Percentiles rank a stretch among this genome's conserved stretches.
These are phyloP conservation scores for Maccullochella peelii DNA, from an alignment of 2,113 vertebrate species.

Conservation along the genomic window DNA sequence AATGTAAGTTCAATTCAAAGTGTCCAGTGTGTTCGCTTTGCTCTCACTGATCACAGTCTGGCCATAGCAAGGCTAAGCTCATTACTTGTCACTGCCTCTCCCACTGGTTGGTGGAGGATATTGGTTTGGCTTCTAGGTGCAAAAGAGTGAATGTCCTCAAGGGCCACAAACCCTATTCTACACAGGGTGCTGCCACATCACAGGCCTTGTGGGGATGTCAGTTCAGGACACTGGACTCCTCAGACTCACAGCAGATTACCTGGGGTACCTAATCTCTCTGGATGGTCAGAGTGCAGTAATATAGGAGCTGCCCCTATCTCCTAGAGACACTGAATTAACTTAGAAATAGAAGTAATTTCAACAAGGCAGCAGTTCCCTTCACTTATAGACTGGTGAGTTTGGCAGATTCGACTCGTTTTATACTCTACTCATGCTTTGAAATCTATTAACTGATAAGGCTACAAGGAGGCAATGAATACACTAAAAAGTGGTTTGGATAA, in stretches of 20 bases:
- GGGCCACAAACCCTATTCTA: not conserved
- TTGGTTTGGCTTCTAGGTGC: slow-evolving; percentile 22
- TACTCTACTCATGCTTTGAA: not conserved
- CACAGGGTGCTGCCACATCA: not conserved
- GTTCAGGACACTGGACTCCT: slow-evolving; percentile 40
- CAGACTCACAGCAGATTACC: slow-evolving; percentile 32
- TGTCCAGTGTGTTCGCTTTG: not conserved
- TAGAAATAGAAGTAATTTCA: slow-evolving; percentile 15
- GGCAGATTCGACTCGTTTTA: not conserved
- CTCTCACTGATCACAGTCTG: slow-evolving; percentile 3
- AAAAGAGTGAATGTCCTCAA: not conserved
- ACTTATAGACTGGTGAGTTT: not conserved
- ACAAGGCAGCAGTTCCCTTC: not conserved
- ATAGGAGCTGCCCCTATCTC: slow-evolving; percentile 11
- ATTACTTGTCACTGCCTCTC: not conserved
- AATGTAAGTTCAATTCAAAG: not conserved
- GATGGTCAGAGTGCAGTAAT: slow-evolving; percentile 9
- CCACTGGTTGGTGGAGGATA: not conserved
- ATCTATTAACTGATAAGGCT: slow-evolving; percentile 9
- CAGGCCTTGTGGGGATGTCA: slow-evolving; percentile 7
- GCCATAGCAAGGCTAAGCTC: not conserved
- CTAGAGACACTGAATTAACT: slow-evolving; percentile 19
- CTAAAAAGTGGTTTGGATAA: not conserved
- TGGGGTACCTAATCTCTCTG: slow-evolving; percentile 15
- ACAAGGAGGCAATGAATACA: not conserved